A percentile compares a stretch with the other conserved stretches of the same genome.
Evolutionary conservation across 1,140 invertebrate genomes (phyloP).

Genomic region (Goniozus legneri): DNA sequence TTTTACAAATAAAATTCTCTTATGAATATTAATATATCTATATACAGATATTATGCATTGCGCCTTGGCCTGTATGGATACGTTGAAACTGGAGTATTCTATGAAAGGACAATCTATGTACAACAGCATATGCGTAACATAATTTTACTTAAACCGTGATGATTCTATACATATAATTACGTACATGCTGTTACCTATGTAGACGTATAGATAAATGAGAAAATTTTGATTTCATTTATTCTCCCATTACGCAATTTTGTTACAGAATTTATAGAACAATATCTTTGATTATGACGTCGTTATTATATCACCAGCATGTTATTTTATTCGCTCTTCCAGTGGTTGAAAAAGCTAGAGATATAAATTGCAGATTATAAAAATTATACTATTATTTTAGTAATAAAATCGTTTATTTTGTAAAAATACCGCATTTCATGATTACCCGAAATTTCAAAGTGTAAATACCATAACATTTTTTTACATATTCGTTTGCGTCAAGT

Average conservation of each 20-base stretch:
- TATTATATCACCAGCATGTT: conserved; percentile 7
- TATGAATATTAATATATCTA: no score
- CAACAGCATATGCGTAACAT: conserved; percentile 23
- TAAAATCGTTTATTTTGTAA: conserved; percentile 34
- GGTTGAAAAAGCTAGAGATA: conserved; percentile 16
- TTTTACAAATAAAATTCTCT: no score
- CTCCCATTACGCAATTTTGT: neutral
- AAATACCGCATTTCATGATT: no score
- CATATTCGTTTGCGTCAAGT: no score
- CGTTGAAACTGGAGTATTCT: conserved; percentile 11
- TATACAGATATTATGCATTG: no score
- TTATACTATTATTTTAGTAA: conserved; percentile 35
- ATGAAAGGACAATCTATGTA: conserved; percentile 28
- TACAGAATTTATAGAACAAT: neutral
- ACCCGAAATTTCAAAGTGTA: no score
- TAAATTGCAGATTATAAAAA: conserved; percentile 21
- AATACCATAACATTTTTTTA: no score
- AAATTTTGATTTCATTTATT: neutral
- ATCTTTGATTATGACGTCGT: neutral
- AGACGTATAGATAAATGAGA: neutral
- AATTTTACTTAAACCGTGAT: conserved; percentile 20
- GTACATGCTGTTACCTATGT: conserved; percentile 8
- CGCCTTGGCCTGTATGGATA: neutral
- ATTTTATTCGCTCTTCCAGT: conserved; percentile 21
- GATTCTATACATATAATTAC: conserved; percentile 17